Conservation (phyloP, 1,140 invertebrate genomes). For the Achroia grisella region DNA sequence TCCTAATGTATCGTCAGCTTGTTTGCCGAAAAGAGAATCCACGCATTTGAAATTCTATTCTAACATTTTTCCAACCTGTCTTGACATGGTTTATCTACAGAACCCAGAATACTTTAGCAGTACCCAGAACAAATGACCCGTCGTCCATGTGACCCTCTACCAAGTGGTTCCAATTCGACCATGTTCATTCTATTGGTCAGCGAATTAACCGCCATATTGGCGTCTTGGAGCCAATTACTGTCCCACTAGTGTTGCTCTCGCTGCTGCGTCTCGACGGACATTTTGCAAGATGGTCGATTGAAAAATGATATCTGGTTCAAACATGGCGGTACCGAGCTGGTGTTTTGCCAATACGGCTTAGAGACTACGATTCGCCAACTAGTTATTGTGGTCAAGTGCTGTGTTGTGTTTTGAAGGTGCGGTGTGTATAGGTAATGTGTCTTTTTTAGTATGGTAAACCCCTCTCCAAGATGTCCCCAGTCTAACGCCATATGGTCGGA, state of each 20-base stretch:
- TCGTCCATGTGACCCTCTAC: constrained; percentile 47
- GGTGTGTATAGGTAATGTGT: constrained; percentile 1
- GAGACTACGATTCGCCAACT: constrained; percentile 19
- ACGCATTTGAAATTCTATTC: too few relatives aligned
- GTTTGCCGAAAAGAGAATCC: too few relatives aligned
- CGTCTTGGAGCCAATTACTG: constrained; percentile 49
- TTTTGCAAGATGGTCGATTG: constrained; percentile 49
- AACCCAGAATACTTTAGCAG: constrained; percentile 1
- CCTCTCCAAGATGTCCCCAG: too few relatives aligned
- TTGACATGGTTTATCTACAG: background rate
- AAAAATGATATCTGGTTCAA: constrained; percentile 34
- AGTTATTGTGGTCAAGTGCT: constrained; percentile 24
- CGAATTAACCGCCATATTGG: constrained; percentile 60
- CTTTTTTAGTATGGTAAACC: too few relatives aligned
- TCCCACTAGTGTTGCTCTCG: constrained; percentile 53
- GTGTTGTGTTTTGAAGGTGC: constrained; percentile 38
- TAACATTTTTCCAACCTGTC: too few relatives aligned
- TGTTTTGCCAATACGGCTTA: constrained; percentile 63
- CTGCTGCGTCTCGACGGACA: constrained; percentile 3
- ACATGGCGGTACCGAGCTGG: constrained; percentile 23
- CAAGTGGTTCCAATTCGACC: constrained; percentile 59
- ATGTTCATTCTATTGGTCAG: constrained; percentile 44
- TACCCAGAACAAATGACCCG: constrained; percentile 39
- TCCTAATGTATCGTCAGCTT: too few relatives aligned
- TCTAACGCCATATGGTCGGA: too few relatives aligned